A percentile compares a stretch with the other conserved stretches of the same genome.
Evolutionary conservation across 2,888 invertebrate genomes (phyloP).

Genomic region (Portevinia maculata): DNA sequence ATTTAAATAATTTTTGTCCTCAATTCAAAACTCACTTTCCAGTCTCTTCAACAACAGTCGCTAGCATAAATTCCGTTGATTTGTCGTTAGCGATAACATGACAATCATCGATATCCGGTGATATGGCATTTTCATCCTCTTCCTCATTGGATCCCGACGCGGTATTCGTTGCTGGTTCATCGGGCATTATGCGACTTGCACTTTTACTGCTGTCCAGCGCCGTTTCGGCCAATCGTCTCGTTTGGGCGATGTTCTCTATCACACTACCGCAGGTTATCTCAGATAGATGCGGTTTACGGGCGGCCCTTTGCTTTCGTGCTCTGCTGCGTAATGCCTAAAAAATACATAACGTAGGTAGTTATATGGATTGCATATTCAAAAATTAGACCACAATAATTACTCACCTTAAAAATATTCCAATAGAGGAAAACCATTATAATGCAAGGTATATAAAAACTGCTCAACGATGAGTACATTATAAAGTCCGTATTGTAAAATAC

Average conservation of each 20-base stretch:
- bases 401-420: conserved; percentile 98
- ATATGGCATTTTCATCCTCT: conserved; percentile 87
- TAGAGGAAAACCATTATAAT: conserved; percentile 99
- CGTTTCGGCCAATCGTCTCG: conserved; percentile 91
- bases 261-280: conserved; percentile 91
- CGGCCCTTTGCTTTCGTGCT: conserved; percentile 91
- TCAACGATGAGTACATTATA: conserved; percentile 98
- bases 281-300: conserved; percentile 89
- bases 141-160: conserved; percentile 95
- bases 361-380: neutral
- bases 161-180: conserved; percentile 93
- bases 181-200: conserved; percentile 85
- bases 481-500: conserved; percentile 99
- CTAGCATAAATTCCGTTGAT: conserved; percentile 94
- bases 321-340: conserved; percentile 91
- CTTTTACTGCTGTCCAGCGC: conserved; percentile 84
- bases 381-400: conserved; percentile 75
- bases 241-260: conserved; percentile 94
- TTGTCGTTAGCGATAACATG: conserved; percentile 95
- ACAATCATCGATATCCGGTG: conserved; percentile 88
- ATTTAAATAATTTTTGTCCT: neutral
- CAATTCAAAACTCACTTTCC: conserved; percentile 86
- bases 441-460: conserved; percentile 99
- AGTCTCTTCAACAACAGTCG: conserved; percentile 93
- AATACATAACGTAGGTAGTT: conserved; percentile 75